Conservation (phyloP, 2,888 invertebrate species). For the Drosophila yooni region DNA sequence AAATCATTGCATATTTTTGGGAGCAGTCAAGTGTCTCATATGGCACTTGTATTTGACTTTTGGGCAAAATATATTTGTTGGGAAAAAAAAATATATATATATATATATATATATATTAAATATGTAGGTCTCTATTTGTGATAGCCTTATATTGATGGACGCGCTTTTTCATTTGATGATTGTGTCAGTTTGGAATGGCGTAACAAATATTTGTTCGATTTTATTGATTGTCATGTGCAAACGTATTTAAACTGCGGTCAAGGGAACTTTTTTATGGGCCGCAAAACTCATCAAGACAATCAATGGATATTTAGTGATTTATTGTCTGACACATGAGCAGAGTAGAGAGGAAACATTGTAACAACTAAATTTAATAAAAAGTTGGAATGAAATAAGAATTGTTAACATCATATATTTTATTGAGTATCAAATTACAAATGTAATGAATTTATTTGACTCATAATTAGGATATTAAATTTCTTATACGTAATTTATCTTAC, state of each 20-base stretch:
- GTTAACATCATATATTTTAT: neutral
- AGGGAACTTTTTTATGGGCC: slow-evolving; percentile 19
- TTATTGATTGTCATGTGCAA: slow-evolving; percentile 57
- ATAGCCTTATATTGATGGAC: slow-evolving; percentile 55
- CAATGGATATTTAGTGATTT: slow-evolving; percentile 42
- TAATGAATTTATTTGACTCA: neutral
- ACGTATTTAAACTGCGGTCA: slow-evolving; percentile 42
- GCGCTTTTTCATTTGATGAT: slow-evolving; percentile 69
- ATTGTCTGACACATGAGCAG: slow-evolving; percentile 9
- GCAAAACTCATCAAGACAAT: slow-evolving; percentile 32
- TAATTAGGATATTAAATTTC: neutral
- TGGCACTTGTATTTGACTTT: slow-evolving; percentile 32
- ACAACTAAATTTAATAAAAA: slow-evolving; percentile 4
- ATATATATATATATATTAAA: neutral
- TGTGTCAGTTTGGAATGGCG: slow-evolving; percentile 62
- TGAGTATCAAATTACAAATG: neutral
- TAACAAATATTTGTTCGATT: slow-evolving; percentile 55
- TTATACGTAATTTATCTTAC: slow-evolving; percentile 5
- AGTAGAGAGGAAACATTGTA: neutral
- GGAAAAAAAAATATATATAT: no score
- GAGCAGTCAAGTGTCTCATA: slow-evolving; percentile 44
- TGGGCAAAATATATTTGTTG: slow-evolving; percentile 13
- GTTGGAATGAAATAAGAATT: neutral
- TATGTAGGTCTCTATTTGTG: slow-evolving; percentile 2
- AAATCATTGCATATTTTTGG: slow-evolving; percentile 42